These are phyloP conservation scores for Amblyraja radiata DNA, from an alignment of 2,797 vertebrate species.

Conservation along the genomic window DNA sequence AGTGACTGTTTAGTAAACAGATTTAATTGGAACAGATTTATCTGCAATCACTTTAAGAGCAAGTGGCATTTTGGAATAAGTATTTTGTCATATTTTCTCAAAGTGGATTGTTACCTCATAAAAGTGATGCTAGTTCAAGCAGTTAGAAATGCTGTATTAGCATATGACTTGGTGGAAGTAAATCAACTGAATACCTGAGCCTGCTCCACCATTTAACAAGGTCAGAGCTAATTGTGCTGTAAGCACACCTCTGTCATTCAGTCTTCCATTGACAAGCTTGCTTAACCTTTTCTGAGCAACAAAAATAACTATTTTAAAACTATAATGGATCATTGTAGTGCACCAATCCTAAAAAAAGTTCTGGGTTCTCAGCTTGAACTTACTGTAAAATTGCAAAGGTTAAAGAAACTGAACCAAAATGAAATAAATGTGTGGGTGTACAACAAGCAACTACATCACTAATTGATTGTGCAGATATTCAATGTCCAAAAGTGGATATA, in stretches of 20 bases:
- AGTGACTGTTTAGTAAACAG: too few species aligned
- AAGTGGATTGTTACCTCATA: too few species aligned
- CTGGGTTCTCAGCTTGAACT: neutral
- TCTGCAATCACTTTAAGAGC: neutral
- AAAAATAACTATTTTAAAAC: too few species aligned
- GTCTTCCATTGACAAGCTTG: too few species aligned
- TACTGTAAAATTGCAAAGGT: neutral
- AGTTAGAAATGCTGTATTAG: too few species aligned
- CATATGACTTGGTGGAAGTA: too few species aligned
- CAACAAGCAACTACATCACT: neutral
- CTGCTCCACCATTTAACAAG: neutral
- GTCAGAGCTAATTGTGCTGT: neutral
- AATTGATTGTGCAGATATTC: neutral
- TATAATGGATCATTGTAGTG: neutral
- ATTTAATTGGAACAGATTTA: too few species aligned
- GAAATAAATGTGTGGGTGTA: neutral
- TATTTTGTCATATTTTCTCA: neutral
- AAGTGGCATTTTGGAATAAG: neutral
- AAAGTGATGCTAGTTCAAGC: too few species aligned
- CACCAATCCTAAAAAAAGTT: neutral
- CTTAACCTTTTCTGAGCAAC: neutral
- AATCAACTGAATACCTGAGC: neutral
- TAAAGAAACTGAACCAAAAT: neutral
- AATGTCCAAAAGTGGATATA: neutral
- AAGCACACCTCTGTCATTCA: too few species aligned